Evolutionary conservation across 2,797 vertebrate genomes (phyloP), one percentile per base, ranked within the genome.

Genomic region (Lagorchestes hirsutus): DNA sequence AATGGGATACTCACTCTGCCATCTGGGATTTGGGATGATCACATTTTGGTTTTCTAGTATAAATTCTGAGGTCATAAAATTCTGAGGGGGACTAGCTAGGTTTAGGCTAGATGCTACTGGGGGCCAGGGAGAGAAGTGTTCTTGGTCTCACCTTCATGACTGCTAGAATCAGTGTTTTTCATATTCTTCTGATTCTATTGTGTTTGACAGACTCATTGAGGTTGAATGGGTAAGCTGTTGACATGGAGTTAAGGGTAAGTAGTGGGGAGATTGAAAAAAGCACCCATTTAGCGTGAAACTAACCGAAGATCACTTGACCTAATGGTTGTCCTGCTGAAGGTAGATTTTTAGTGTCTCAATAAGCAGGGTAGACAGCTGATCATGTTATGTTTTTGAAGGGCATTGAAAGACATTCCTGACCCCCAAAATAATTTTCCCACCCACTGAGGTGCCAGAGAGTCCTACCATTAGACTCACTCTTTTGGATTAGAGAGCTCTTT

Each of bases 11-110:
- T 96, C 94, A 96, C 94, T 93, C 62, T 97, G 94, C 95, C 96
- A 97, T 1, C 97, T 95, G 96, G 95, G 90, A 82, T 90, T 82
- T 97, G 93, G 95, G 90, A 93, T 91, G 95, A 95, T 82, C 92
- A 97, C 50, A 54, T 96, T 96, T 96, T 93, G 90, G 96, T 96
- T 91, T 57, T 96, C 95, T 92, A 90, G 90, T 92, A 96, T 97
- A 96, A 96, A 93, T 90, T 96, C n/a, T 92, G 91, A 96, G 91
- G 90, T 93, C 95, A 90, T 54, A 52, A 52, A 52, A 52, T 52
- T 52, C 52, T 6, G 5, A 52, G 91, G 96, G 58, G 94, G 94
- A 94, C 56, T 92, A n/a, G 92, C 93, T 82, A 95, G 90, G 90
- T 93, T 97, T 82, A 87, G 40, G 8, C 46, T 87, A 87, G 74